phyloP scores from a whole-genome alignment of 35 echinoderm and acorn worm species.

The Strongylocentrotus purpuratus region DNA sequence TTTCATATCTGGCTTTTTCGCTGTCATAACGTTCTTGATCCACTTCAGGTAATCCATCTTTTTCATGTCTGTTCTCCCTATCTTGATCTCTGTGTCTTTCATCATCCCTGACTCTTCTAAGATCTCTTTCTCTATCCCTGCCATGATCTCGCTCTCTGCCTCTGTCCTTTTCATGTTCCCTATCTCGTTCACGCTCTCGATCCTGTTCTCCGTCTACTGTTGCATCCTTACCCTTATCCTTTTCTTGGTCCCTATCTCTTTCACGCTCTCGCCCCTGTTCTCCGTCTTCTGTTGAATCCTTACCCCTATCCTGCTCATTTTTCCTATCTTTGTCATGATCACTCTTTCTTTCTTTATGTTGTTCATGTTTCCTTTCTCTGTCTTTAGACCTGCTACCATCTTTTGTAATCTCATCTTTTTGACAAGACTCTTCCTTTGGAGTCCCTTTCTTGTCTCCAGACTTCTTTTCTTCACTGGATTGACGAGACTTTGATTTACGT shows the following conservation, averaged over 20 bases:
- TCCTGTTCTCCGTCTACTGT: constrained; percentile 36
- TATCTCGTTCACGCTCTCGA: constrained; percentile 28
- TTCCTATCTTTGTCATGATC: neutral
- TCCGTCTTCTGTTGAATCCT: neutral
- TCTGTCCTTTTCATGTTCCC: constrained; percentile 22
- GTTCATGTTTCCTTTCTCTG: constrained; percentile 13
- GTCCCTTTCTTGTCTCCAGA: neutral
- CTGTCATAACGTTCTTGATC: constrained; percentile 2
- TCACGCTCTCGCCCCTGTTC: too few species aligned
- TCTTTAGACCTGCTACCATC: neutral
- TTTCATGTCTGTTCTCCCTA: neutral
- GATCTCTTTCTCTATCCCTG: constrained; percentile 15
- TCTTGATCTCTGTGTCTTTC: constrained; percentile 22
- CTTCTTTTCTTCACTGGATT: constrained; percentile 51
- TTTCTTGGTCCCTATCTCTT: neutral
- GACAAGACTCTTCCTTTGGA: neutral
- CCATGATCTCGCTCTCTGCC: constrained; percentile 41
- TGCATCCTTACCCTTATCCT: neutral
- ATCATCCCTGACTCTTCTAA: neutral
- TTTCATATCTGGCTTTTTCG: neutral
- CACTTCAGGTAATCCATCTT: neutral
- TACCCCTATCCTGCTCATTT: constrained; percentile 26
- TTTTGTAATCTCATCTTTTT: neutral
- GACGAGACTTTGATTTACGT: constrained; percentile 45
- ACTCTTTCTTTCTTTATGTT: constrained; percentile 33